A percentile compares a stretch with the other conserved stretches of the same genome.
phyloP scores from a whole-genome alignment of 2,888 invertebrate genomes.

The Sympetrum striolatum region DNA sequence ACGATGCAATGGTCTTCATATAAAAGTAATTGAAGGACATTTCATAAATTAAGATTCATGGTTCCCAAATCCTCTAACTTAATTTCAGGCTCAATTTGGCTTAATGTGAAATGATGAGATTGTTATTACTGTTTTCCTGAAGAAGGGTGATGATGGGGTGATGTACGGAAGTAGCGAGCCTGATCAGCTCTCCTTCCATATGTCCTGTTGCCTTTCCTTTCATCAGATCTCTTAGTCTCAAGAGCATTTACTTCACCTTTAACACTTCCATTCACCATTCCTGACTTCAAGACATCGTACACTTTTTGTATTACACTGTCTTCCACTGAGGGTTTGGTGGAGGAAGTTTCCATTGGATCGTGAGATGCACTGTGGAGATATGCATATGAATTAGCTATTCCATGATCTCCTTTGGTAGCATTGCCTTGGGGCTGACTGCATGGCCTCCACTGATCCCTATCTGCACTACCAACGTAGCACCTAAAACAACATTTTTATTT shows the following conservation, averaged over 20 bases:
- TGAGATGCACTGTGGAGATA: background rate
- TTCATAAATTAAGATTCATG: too few species aligned
- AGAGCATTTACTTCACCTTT: background rate
- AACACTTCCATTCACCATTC: background rate
- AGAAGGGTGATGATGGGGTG: background rate
- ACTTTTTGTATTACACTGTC: slow-evolving; percentile 1
- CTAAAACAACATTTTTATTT: slow-evolving; percentile 58
- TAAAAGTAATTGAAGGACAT: too few species aligned
- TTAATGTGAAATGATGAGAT: too few species aligned
- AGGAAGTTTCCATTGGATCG: background rate
- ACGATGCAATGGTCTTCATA: too few species aligned
- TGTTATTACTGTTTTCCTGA: too few species aligned
- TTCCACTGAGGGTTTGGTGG: background rate
- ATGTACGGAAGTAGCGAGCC: background rate
- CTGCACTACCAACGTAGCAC: slow-evolving; percentile 82
- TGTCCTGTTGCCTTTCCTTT: slow-evolving; percentile 4
- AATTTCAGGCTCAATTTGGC: too few species aligned
- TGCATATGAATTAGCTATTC: background rate
- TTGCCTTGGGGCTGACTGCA: slow-evolving; percentile 72
- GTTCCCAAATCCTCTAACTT: too few species aligned
- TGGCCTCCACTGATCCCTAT: slow-evolving; percentile 82
- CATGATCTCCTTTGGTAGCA: background rate
- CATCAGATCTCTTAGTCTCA: background rate
- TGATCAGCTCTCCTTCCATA: background rate
- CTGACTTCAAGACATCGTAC: background rate